Evolutionary conservation across 2,888 invertebrate genomes (phyloP).

Genomic region (Pilophorus perplexus): DNA sequence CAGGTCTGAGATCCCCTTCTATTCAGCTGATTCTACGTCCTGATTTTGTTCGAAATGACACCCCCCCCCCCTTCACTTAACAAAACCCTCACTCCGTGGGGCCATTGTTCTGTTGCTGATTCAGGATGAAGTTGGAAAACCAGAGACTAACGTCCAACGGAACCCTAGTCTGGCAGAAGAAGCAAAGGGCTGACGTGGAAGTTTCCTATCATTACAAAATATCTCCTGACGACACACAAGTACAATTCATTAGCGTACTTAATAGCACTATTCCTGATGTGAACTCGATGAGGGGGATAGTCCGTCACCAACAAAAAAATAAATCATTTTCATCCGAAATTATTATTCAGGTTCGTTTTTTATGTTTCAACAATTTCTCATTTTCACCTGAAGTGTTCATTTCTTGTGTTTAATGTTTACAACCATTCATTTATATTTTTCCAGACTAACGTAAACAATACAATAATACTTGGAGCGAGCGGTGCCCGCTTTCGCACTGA

Average conservation of each 20-base stretch:
- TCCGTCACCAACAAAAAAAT: constrained; percentile 58
- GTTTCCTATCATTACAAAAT: constrained; percentile 57
- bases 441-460: constrained; percentile 47
- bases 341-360: constrained; percentile 55
- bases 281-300: constrained; percentile 58
- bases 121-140: constrained; percentile 56
- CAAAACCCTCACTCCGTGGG: too few relatives aligned
- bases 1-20: too few relatives aligned
- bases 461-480: constrained; percentile 42
- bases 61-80: too few relatives aligned
- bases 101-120: too few relatives aligned
- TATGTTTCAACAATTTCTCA: background rate
- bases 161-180: constrained; percentile 61
- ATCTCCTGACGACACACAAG: constrained; percentile 51
- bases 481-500: constrained; percentile 44
- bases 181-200: constrained; percentile 59
- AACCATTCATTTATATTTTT: background rate
- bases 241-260: constrained; percentile 57
- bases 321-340: constrained; percentile 57
- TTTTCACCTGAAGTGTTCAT: too few relatives aligned
- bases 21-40: too few relatives aligned
- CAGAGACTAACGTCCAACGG: constrained; percentile 58
- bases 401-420: background rate
- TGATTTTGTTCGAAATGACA: too few relatives aligned
- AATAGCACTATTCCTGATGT: constrained; percentile 61